Base-by-base conservation (phyloP, 2,888 invertebrate genomes). In the Proisotoma minuta region DNA sequence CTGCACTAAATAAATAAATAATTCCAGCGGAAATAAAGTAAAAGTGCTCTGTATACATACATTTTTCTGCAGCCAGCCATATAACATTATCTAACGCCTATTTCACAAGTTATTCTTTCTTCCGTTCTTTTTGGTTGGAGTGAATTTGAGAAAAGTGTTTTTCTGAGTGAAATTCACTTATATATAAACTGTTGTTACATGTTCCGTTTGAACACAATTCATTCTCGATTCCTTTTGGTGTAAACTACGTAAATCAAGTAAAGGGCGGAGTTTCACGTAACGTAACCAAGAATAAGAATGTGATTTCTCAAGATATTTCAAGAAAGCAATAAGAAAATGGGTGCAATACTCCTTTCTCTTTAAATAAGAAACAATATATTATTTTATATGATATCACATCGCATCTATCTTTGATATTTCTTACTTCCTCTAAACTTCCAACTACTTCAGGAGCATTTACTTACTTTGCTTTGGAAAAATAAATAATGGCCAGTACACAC, bases 251-350 rank as follows among this genome's bases (percentile, higher is more conserved):
- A 56, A 56, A 56, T 56, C 56, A 56, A 56, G 15, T n/a, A 3
- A 47, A 56, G 56, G 56, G 56, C 43, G 56, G 56, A 43, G 56
- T 43, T 56, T 18, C 47, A 47, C 34, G 12, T 12, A 34, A 34
- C 8, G 34, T 10, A 12, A 8, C 8, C 12, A 34, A 34, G 34
- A 47, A 47, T 49, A 23, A 49, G 23, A 15, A 54, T n/a, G n/a
- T n/a, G 39, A 54, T 20, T 54, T 54, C 39, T 54, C 18, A 29
- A 54, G 53, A 54, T 24, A 54, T 54, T 54, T 54, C 53, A 54
- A 54, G 39, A 54, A 54, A 39, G 53, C 39, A 54, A 34, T 54
- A 34, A 34, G 39, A 34, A 54, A 54, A 54, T 54, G 53, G 39
- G 53, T 54, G 53, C 53, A 54, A 54, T 54, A 54, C 53, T 54